Evolutionary conservation across 1,140 invertebrate species (phyloP).

Genomic region (Temnothorax curvispinosus): DNA sequence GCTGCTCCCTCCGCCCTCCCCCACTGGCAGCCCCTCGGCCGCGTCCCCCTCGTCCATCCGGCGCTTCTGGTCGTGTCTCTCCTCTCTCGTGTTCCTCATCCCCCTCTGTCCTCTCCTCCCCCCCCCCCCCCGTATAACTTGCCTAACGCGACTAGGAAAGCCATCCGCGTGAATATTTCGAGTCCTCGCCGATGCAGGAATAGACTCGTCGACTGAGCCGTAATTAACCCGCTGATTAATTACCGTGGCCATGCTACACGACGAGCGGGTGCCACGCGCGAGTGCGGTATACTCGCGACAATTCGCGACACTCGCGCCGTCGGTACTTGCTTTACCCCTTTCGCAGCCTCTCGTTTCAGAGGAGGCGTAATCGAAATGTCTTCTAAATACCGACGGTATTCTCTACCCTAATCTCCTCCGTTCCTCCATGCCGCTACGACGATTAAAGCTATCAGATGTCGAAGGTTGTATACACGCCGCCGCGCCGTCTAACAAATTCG

Average conservation of each 20-base stretch:
- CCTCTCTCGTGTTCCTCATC: conserved; percentile 46
- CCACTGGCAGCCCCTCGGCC: conserved; percentile 1
- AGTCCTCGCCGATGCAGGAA: conserved; percentile 57
- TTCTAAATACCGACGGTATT: conserved; percentile 43
- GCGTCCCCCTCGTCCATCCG: conserved; percentile 25
- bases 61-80: conserved; percentile 27
- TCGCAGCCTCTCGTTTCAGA: background rate
- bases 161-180: conserved; percentile 71
- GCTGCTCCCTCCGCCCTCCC: conserved; percentile 4
- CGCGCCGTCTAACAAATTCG: background rate
- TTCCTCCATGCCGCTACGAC: background rate
- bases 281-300: background rate
- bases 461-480: background rate
- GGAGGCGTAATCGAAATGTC: background rate
- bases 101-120: conserved; percentile 7
- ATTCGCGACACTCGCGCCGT: background rate
- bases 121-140: background rate
- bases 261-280: conserved; percentile 20
- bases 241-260: conserved; percentile 43
- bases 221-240: conserved; percentile 72
- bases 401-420: conserved; percentile 1
- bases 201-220: conserved; percentile 64
- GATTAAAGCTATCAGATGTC: conserved; percentile 44
- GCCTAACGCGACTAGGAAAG: conserved; percentile 59
- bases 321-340: background rate